Percentiles rank a stretch among this genome's conserved stretches.
phyloP scores from a whole-genome alignment of 2,113 vertebrate genomes.

The Enhydra lutris region DNA sequence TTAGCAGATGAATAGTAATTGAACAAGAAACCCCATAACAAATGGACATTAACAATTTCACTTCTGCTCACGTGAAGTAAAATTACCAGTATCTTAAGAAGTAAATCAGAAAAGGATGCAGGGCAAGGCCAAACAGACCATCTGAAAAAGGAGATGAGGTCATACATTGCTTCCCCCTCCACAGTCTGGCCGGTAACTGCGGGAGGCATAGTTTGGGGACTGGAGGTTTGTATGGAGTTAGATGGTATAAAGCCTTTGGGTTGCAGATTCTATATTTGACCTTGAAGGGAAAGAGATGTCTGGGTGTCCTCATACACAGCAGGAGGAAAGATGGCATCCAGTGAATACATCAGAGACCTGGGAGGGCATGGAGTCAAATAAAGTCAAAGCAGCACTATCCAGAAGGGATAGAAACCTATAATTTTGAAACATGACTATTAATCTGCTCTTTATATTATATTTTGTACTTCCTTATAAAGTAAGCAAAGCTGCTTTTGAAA shows the following conservation, averaged over 20 bases:
- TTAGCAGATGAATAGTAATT: background rate
- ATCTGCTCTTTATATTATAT: background rate
- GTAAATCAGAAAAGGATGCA: background rate
- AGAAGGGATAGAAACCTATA: background rate
- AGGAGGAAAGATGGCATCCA: background rate
- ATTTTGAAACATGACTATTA: background rate
- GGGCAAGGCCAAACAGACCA: background rate
- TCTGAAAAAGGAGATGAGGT: background rate
- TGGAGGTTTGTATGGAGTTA: background rate
- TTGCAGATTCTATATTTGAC: background rate
- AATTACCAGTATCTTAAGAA: background rate
- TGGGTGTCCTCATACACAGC: accelerated
- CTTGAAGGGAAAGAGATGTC: background rate
- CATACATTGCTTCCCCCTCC: background rate
- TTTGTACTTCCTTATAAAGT: background rate
- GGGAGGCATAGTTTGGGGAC: background rate
- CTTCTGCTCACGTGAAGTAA: background rate
- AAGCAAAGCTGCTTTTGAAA: background rate
- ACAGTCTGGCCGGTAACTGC: background rate
- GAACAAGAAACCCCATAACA: background rate
- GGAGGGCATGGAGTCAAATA: background rate
- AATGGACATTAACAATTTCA: background rate
- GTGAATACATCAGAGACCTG: background rate
- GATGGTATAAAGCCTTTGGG: background rate
- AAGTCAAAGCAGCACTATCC: background rate